Evolutionary conservation across 2,888 invertebrate species (phyloP), one percentile per base, ranked within the genome.

Genomic region (Epinotia brunnichana): DNA sequence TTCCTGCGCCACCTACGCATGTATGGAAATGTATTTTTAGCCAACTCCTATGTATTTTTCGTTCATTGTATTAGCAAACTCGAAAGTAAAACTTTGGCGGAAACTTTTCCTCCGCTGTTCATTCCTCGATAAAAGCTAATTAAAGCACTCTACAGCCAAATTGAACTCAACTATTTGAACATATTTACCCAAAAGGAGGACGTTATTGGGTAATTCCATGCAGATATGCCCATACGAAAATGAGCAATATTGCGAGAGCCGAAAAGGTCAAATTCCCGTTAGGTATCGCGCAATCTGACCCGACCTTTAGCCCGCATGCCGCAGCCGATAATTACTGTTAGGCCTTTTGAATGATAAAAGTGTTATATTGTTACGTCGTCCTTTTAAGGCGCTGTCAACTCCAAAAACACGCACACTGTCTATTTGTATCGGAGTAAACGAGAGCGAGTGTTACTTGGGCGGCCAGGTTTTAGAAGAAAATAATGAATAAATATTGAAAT

Each of bases 61-160:
- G 1, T 35, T 7, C 29, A 9, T 7, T 35, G 9, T 41, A 13
- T 41, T 13, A 41, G 3, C 13, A 0, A 41, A 41, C 15, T 44
- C 15, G 44, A 44, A 44, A 44, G 44, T 4, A 44, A 44, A 44
- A 44, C 44, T 44, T 44, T 9, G 57, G 4, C n/a, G 1, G 2
- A 21, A 44, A 61, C 39, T 41, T 60, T 7, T 15, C 5, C 61
- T 24, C 10, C 11, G n/a, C n/a, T 29, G 59, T 39, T 59, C 29
- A 57, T 29, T 21, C 19, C 44, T 63, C 63, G 29, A 51, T 63
- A 51, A 63, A 63, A 63, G 51, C 19, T 63, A 63, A 63, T 63
- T 63, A 63, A 63, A 63, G 17, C 29, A 62, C 61, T 21, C 7
- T 15, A 61, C 17, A 29, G 29, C 29, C 13, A 51, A 51, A 63